Base-by-base conservation (phyloP, 2,888 invertebrate species). In the Lasius platythorax region DNA sequence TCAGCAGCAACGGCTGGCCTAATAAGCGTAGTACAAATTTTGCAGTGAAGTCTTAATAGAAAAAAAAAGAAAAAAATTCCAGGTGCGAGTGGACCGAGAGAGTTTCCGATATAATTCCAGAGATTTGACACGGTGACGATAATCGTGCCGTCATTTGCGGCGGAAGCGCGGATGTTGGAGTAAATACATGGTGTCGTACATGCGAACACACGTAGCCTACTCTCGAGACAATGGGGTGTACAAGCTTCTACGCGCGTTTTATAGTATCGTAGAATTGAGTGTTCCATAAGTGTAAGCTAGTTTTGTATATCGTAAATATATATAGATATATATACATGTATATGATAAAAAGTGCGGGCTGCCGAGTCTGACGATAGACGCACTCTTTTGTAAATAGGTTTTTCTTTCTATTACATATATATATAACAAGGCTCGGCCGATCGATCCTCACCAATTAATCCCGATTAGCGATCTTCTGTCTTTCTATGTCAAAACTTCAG, bases 1-100 rank as follows among this genome's bases (percentile, higher is more conserved):
- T 83, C 66, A 68, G 68, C 64, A 68, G 75, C 84, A 84, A 86
- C 86, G 83, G 86, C 87, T 90, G 91, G 90, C 90, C 90, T 91
- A 91, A 53, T 53, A 53, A 91, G 88, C 75, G 85, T 91, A 91
- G 90, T 91, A 91, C 90, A 91, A 91, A 91, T 87, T 90, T 86
- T 85, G 72, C 76, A 75, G 78, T 40, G 43, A 75, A 75, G 61
- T 84, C 85, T 89, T 83, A n/a, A 82, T 33, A 78, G 81, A 83
- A 70, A 84, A 63, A 58, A 61, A 73, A 63, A 40, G n/a, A 63
- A 28, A 64, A 64, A 74, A 74, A 74, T 64, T 12, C 50, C 50
- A 63, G 53, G 28, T 40, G 18, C 56, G 78, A 78, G 72, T 70
- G 40, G 43, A 72, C 30, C 72, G 72, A 70, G 78, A 78, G 30